Percentiles rank a stretch among this genome's conserved stretches.
Evolutionary conservation across 1,140 invertebrate genomes (phyloP).

Genomic region (Leucophenga varia): DNA sequence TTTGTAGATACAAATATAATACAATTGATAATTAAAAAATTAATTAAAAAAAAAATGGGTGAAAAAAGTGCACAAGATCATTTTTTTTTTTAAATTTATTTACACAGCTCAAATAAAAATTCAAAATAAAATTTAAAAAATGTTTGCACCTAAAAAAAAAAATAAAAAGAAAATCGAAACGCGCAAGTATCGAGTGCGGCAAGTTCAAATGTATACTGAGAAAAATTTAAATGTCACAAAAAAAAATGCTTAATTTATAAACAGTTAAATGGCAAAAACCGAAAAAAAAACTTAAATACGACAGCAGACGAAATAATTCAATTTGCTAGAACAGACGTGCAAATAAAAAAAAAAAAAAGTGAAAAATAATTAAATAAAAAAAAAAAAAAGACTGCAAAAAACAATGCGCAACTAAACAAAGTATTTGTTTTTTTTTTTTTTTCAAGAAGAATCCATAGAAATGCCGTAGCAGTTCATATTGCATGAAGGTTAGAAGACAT

Average conservation of each 20-base stretch:
- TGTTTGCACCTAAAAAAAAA: constrained; percentile 12
- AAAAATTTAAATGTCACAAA: constrained; percentile 1
- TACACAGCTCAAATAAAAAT: too few species aligned
- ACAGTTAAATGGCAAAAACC: too few species aligned
- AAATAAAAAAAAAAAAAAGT: constrained; percentile 16
- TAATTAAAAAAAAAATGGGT: not conserved
- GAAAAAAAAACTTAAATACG: constrained; percentile 1
- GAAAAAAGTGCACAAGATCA: not conserved
- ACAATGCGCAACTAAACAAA: not conserved
- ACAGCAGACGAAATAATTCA: constrained; percentile 32
- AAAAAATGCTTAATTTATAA: constrained; percentile 8
- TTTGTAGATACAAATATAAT: too few species aligned
- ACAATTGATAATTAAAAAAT: constrained; percentile 3
- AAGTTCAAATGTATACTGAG: too few species aligned
- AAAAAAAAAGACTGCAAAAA: not conserved
- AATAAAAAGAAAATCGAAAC: constrained; percentile 10
- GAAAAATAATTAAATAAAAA: constrained; percentile 9
- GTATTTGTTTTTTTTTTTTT: constrained; percentile 5
- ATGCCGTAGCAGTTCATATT: too few species aligned
- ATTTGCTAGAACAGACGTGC: constrained; percentile 37
- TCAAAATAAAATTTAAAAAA: constrained; percentile 11
- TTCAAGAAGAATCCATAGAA: too few species aligned
- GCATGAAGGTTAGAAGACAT: too few species aligned
- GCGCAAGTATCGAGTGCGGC: too few species aligned
- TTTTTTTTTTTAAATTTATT: too few species aligned